A percentile compares a stretch with the other conserved stretches of the same genome.
Evolutionary conservation across 2,113 vertebrate genomes (phyloP).

Genomic region (Dryoscopus gambensis): DNA sequence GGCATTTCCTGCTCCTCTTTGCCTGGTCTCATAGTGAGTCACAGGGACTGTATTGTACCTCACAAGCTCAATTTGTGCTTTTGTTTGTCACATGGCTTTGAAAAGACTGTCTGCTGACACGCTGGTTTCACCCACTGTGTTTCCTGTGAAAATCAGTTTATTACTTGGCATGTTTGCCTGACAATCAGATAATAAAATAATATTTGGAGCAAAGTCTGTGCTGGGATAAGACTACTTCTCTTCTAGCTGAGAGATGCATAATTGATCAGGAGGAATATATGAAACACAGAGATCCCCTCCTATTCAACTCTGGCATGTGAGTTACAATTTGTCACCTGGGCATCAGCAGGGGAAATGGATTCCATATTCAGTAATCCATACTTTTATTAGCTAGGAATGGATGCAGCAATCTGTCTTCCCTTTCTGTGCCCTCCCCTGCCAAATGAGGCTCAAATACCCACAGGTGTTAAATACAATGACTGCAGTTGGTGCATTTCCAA

Average conservation of each 20-base stretch:
- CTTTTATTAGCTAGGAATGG: background rate
- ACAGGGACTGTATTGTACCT: background rate
- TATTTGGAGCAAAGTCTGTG: background rate
- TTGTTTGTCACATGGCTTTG: background rate
- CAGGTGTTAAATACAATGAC: background rate
- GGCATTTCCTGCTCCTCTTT: background rate
- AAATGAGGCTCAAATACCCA: background rate
- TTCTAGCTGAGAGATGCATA: background rate
- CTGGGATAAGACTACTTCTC: background rate
- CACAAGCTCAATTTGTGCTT: background rate
- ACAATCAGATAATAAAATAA: conserved; percentile 10
- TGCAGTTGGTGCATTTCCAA: background rate
- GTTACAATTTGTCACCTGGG: background rate
- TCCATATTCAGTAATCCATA: background rate
- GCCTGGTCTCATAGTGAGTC: background rate
- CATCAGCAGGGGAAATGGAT: background rate
- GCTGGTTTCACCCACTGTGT: background rate
- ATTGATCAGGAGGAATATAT: background rate
- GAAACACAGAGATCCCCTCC: background rate
- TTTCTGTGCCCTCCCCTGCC: background rate
- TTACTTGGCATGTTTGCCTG: conserved; percentile 8
- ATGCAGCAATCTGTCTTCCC: background rate
- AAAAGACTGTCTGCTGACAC: background rate
- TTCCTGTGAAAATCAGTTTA: conserved; percentile 29
- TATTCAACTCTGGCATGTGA: background rate